Conservation (phyloP, 2,888 invertebrate species). For the Stenodema calcarata region DNA sequence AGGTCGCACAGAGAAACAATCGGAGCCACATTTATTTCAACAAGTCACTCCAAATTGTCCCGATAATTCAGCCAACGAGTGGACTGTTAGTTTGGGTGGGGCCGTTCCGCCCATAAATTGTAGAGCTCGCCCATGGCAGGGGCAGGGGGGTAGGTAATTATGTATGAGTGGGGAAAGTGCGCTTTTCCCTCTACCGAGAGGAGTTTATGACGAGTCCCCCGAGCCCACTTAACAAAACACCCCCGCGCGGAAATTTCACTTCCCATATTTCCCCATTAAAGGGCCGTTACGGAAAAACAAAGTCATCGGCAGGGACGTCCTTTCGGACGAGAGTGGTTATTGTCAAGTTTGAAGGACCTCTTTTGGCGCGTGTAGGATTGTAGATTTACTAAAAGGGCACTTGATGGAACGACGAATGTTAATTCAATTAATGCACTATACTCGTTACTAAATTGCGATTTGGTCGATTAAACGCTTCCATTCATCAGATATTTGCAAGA, state of each 20-base stretch:
- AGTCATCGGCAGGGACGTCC: not conserved
- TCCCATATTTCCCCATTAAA: not conserved
- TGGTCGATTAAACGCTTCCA: no score
- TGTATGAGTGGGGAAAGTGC: not conserved
- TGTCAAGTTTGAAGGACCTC: not conserved
- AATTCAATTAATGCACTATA: no score
- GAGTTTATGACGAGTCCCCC: constrained; percentile 1
- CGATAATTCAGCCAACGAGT: not conserved
- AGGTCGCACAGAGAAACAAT: not conserved
- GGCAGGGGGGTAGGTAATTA: not conserved
- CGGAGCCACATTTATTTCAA: not conserved
- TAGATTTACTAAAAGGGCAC: no score
- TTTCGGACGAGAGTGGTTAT: not conserved
- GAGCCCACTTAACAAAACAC: not conserved
- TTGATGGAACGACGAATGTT: no score
- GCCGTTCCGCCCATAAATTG: not conserved
- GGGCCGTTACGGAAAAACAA: not conserved
- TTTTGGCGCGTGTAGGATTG: not conserved
- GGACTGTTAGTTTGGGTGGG: not conserved
- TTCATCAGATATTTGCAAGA: no score
- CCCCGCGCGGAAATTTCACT: not conserved
- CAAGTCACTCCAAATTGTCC: not conserved
- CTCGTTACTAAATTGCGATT: no score
- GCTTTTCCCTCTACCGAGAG: not conserved
- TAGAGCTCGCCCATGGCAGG: not conserved